A percentile compares a stretch with the other conserved stretches of the same genome.
Evolutionary conservation across 2,888 invertebrate species (phyloP).

Genomic region (Xestia rhomboidea): DNA sequence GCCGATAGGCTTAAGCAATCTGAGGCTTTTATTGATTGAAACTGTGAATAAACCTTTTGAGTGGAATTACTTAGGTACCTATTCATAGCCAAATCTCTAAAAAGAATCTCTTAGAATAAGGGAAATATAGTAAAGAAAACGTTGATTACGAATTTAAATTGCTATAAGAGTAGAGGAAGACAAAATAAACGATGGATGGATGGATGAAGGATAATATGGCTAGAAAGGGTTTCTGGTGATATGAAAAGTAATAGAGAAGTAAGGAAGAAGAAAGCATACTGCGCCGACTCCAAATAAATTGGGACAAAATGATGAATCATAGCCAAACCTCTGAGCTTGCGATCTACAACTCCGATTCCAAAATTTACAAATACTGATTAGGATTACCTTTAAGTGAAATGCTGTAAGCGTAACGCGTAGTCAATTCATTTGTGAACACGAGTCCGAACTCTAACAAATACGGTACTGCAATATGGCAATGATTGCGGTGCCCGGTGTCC

Average conservation of each 20-base stretch:
- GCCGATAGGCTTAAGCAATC: slow-evolving; percentile 2
- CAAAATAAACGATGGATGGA: too few species aligned
- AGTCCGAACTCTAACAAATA: neutral
- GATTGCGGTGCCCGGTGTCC: neutral
- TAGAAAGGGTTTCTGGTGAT: too few species aligned
- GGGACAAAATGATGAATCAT: neutral
- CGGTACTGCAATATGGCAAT: neutral
- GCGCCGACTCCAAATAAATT: too few species aligned
- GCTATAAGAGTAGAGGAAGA: too few species aligned
- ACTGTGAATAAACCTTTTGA: slow-evolving; percentile 1
- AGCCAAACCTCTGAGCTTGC: neutral
- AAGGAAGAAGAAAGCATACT: too few species aligned
- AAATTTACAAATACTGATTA: neutral
- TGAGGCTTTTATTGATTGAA: slow-evolving; percentile 20
- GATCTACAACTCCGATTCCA: neutral
- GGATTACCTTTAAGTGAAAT: neutral
- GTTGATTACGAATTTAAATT: neutral
- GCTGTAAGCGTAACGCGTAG: neutral
- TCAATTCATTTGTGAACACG: neutral
- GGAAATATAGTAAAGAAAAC: too few species aligned
- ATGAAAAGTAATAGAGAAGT: too few species aligned
- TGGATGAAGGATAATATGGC: too few species aligned
- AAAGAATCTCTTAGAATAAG: too few species aligned
- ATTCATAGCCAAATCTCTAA: neutral
- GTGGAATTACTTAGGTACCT: neutral